phyloP scores from a whole-genome alignment of 2,797 vertebrate species.

The Chaenodraco wilsoni region DNA sequence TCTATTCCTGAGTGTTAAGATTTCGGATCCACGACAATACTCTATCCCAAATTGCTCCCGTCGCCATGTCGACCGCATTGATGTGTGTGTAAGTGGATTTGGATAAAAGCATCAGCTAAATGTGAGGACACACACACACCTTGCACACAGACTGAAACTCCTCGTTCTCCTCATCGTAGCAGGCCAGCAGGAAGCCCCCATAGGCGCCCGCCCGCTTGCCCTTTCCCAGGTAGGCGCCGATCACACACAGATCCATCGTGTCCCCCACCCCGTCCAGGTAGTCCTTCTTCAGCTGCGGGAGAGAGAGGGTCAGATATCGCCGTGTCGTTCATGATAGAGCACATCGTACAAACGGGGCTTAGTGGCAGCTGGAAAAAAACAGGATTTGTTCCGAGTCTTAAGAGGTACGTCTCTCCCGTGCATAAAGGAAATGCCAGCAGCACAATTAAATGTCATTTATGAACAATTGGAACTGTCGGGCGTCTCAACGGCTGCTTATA shows the following conservation, averaged over 20 bases:
- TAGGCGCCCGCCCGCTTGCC: conserved; percentile 90
- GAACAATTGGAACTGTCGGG: conserved; percentile 2
- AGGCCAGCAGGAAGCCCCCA: conserved; percentile 91
- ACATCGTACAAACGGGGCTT: background rate
- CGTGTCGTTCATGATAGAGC: background rate
- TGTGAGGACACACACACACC: conserved; percentile 69
- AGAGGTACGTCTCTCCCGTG: background rate
- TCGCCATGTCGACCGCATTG: too few species aligned
- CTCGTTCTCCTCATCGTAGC: conserved; percentile 91
- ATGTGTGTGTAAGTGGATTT: too few species aligned
- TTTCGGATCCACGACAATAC: too few species aligned
- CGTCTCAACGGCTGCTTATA: background rate
- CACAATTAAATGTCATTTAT: conserved; percentile 6
- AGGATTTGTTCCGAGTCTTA: background rate
- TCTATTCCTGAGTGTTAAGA: too few species aligned
- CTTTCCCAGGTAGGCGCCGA: conserved; percentile 91
- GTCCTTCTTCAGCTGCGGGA: conserved; percentile 90
- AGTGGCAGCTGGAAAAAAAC: background rate
- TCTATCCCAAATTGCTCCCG: too few species aligned
- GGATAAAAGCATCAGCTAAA: too few species aligned
- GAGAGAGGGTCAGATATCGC: background rate
- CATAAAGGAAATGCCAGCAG: conserved; percentile 10
- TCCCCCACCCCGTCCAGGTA: conserved; percentile 92
- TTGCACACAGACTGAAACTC: conserved; percentile 94
- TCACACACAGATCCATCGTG: conserved; percentile 92